Percentiles rank a stretch among this genome's conserved stretches.
Conservation (phyloP, 2,888 invertebrate genomes). For the Xylocampa areola region DNA sequence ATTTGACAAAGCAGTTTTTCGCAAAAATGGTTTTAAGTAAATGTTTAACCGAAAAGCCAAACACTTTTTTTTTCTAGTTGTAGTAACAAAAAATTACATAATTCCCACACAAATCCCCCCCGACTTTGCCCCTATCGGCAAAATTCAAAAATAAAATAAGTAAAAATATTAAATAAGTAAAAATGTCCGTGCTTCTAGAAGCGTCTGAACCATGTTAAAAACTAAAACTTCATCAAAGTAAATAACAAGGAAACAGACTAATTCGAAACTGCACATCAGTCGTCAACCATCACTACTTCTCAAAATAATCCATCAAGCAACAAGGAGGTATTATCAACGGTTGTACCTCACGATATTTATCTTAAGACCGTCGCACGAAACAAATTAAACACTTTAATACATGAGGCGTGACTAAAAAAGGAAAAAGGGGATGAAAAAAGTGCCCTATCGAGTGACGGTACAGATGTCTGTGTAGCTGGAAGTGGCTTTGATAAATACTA, state of each 20-base stretch:
- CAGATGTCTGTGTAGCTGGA: constrained; percentile 39
- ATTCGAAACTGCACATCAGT: constrained; percentile 59
- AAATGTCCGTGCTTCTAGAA: not conserved
- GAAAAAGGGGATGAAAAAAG: constrained; percentile 63
- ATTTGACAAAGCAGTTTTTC: too few species aligned
- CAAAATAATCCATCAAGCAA: constrained; percentile 76
- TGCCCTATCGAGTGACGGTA: constrained; percentile 30
- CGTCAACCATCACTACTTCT: constrained; percentile 71
- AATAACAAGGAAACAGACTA: constrained; percentile 16
- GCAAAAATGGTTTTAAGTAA: too few species aligned
- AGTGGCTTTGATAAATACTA: constrained; percentile 5
- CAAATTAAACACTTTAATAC: constrained; percentile 89
- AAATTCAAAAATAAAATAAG: too few species aligned
- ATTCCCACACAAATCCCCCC: too few species aligned
- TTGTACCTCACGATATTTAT: constrained; percentile 72
- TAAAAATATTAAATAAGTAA: too few species aligned
- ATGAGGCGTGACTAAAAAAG: constrained; percentile 87
- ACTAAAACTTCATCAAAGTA: not conserved
- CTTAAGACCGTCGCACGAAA: constrained; percentile 78
- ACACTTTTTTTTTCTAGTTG: too few species aligned
- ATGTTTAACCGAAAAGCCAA: too few species aligned
- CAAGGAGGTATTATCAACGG: constrained; percentile 62
- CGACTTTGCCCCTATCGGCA: too few species aligned
- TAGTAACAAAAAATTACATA: too few species aligned
- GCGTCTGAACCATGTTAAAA: not conserved